Base-by-base conservation (phyloP, 2,113 vertebrate genomes). In the Cyprinodon brontotheroides region DNA sequence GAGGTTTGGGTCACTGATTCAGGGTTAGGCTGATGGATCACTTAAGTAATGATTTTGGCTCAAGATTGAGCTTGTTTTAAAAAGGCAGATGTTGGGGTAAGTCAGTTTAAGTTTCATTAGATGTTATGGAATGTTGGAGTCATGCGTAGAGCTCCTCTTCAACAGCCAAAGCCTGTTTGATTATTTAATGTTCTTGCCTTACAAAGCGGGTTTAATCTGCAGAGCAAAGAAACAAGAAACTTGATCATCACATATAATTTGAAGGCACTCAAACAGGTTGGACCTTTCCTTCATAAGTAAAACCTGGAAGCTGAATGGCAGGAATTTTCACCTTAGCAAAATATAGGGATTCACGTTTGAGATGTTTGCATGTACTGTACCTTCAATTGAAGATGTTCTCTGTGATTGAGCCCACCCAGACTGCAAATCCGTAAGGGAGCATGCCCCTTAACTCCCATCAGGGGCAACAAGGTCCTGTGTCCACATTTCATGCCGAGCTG, bases 131-230 rank as follows among this genome's bases (percentile, higher is more conserved):
- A 87, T 79, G 87, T 85, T 45, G 72, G 84, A 89, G 81, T 81
- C 78, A 66, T 81, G 80, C 78, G 81, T 45, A 38, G 81, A 78
- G 77, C 82, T 79, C 85, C 60, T 83, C 84, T 86, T 82, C 75
- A 64, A 65, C 72, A 20, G 87, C 85, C 86, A 91, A 87, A 84
- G 78, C 89, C 71, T 40, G 60, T 68, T 81, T 82, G 93, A 93
- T 94, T 94, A 93, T 94, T 94, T 93, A 91, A 93, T 90, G 87
- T 93, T 90, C 89, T 90, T 90, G 88, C 92, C 93, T 93, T 86
- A 92, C 91, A 90, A 90, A 92, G 87, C 57, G 60, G 74, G 53
- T 74, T 85, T 91, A 93, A 93, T 93, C 89, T 87, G 83, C 79
- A 91, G 84, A 90, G 91, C 89, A 94, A 94, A 94, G 93, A 93